Evolutionary conservation across 2,797 vertebrate species (phyloP), one percentile per base, ranked within the genome.

Genomic region (Cercopithecus neglectus): DNA sequence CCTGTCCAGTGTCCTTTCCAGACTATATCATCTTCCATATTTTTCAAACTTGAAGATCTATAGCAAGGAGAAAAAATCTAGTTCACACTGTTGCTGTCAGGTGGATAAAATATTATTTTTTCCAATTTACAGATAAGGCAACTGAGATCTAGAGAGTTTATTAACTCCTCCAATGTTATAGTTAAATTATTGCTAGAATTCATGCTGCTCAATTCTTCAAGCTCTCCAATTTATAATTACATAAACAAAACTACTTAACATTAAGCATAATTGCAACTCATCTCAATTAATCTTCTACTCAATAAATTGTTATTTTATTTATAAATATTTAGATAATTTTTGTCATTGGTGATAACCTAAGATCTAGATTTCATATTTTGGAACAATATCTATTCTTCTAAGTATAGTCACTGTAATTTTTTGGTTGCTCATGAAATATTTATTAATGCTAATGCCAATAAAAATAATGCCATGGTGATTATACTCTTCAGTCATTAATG

Each of bases 361-460:
- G n/a, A 64, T 94, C 96, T 88, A 21, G 53, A 96, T 97, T 97
- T 94, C 78, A 96, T 94, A 97, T 96, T 97, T 96, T 96, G 97
- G 94, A 96, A 88, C 79, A 75, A 88, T 92, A 89, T 78, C 93
- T 96, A 87, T 93, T 97, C 96, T 97, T 98, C 92, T 89, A 97
- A 98, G n/a, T 91, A 94, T 95, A 95, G 89, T 84, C 78, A 59
- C 70, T 98, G 28, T 97, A 97, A 98, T 97, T 97, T 98, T 98
- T 98, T 97, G 97, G 95, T 95, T 92, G 82, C 72, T 96, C 96
- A 98, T 96, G 85, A 97, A 98, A 98, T 96, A 98, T 98, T 97
- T 96, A 98, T 98, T 89, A 96, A 97, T 97, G 95, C 88, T 97
- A 97, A 97, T 98, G 85, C 92, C 89, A 98, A 97, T 97, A 97